Base-by-base conservation (phyloP, 2,888 invertebrate species). In the Adineta ricciae region DNA sequence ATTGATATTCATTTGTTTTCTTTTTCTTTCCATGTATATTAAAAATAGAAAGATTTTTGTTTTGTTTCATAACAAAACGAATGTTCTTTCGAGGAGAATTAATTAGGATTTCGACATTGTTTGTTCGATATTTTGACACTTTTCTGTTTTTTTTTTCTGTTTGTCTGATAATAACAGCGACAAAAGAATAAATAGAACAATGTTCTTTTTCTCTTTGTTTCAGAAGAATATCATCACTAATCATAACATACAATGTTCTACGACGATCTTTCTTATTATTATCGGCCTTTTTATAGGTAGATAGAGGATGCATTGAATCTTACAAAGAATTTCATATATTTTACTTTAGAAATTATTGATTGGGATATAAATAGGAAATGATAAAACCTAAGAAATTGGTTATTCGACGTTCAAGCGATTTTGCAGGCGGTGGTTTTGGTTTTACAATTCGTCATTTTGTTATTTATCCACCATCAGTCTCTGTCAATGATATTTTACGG, bases 371-470 rank as follows among this genome's bases (percentile, higher is more conserved):
- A 56, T 2, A 21, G 27, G 27, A 72, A 73, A 78, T 78, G 78
- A 78, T 24, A 78, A 41, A 41, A 78, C 11, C 24, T 8, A 78
- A 38, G 41, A 78, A 78, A 41, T 19, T 78, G 9, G n/a, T 78
- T 4, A 78, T 78, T 41, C 38, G 19, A 24, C 78, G 78, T 11
- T n/a, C 78, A 41, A 41, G 41, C n/a, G 87, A 87, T 72, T 96
- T 95, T 90, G 96, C 78, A n/a, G 41, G 41, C n/a, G 87, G 87
- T 64, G 96, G 95, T 90, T 96, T 96, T 91, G 97, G 96, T 86
- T 96, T 96, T 91, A 96, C 96, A 56, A 93, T 97, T 86, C 93
- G 96, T 87, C 96, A 97, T 91, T 95, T 96, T 89, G 96, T 96
- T 90, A 95, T 96, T 88, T 96, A 96, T 92, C 96, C 96, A 88